A percentile compares a stretch with the other conserved stretches of the same genome.
Conservation (phyloP, 2,797 vertebrate genomes). For the Decapterus maruadsi region DNA sequence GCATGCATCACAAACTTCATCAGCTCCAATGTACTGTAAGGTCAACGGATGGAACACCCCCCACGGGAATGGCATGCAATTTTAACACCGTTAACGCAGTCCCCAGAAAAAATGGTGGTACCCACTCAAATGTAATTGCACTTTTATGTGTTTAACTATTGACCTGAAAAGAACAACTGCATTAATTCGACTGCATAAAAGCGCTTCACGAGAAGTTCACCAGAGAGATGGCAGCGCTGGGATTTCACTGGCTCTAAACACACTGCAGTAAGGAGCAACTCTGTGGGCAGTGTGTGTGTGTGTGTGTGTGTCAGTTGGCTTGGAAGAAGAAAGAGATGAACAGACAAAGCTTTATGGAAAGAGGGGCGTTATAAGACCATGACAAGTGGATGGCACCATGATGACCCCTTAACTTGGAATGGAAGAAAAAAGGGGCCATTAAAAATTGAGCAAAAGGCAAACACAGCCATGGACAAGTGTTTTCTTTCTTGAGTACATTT, state of each 20-base stretch:
- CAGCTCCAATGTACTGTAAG: constrained; percentile 36
- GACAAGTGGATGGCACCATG: background rate
- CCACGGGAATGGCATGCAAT: constrained; percentile 56
- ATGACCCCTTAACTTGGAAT: background rate
- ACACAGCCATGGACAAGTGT: constrained; percentile 1
- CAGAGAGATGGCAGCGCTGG: constrained; percentile 53
- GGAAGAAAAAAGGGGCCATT: constrained; percentile 13
- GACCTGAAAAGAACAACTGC: constrained; percentile 89
- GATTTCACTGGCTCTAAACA: constrained; percentile 62
- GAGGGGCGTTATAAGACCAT: background rate
- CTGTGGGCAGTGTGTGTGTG: constrained; percentile 44
- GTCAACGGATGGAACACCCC: constrained; percentile 52
- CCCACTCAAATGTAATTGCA: constrained; percentile 84
- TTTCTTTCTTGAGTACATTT: constrained; percentile 8
- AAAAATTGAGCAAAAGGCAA: constrained; percentile 35
- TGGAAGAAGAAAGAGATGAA: constrained; percentile 29
- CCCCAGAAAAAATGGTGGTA: constrained; percentile 64
- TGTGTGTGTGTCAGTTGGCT: constrained; percentile 17
- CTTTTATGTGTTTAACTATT: constrained; percentile 88
- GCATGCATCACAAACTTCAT: constrained; percentile 47
- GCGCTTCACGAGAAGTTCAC: constrained; percentile 71
- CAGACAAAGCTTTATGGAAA: constrained; percentile 1
- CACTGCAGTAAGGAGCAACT: constrained; percentile 55
- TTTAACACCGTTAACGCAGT: constrained; percentile 66
- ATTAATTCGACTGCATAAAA: constrained; percentile 83